A percentile compares a stretch with the other conserved stretches of the same genome.
phyloP scores from a whole-genome alignment of 35 echinoderm and acorn worm species.

The Strongylocentrotus purpuratus region DNA sequence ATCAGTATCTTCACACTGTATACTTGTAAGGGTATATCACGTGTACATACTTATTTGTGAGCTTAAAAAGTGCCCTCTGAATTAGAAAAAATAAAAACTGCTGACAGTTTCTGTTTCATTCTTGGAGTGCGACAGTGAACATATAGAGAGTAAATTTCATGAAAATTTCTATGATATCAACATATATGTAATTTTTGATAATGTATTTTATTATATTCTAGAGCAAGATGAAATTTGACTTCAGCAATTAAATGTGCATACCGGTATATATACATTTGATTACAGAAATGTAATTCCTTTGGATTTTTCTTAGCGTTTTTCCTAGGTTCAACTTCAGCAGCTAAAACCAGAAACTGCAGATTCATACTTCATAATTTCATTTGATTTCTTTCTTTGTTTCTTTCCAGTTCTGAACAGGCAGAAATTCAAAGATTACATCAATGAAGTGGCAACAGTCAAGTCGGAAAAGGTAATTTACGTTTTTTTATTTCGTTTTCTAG shows the following conservation, averaged over 20 bases:
- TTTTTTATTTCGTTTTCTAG: background rate
- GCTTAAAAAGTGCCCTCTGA: background rate
- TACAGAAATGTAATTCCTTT: no score
- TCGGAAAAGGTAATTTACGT: conserved; percentile 59
- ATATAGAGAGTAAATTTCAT: no score
- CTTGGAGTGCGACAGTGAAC: no score
- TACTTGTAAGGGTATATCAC: background rate
- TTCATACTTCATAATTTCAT: background rate
- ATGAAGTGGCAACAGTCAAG: conserved; percentile 69
- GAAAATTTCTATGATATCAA: no score
- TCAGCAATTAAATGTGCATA: no score
- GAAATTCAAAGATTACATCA: conserved; percentile 72
- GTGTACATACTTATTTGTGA: background rate
- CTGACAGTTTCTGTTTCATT: no score
- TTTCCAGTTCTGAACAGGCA: conserved; percentile 61
- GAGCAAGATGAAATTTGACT: no score
- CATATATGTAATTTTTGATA: background rate
- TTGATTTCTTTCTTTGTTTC: conserved; percentile 8
- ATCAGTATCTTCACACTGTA: background rate
- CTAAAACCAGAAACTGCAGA: no score
- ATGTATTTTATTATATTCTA: no score
- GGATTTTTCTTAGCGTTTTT: no score
- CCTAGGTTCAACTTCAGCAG: no score
- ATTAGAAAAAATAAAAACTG: background rate
- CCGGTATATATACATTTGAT: no score